Base-by-base conservation (phyloP, 2,888 invertebrate genomes). In the Ichneumoninae sp. region DNA sequence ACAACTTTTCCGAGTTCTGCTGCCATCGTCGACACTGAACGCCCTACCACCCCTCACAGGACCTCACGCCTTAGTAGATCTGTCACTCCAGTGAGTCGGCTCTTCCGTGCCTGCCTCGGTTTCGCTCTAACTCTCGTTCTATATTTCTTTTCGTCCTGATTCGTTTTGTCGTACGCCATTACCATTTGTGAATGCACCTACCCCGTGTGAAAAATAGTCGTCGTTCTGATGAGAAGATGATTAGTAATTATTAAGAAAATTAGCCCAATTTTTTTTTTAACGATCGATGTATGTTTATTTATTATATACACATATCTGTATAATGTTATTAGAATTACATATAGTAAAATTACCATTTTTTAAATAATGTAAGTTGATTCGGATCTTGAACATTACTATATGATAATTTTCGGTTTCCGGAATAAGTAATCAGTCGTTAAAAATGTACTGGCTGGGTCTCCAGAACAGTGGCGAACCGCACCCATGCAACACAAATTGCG, bases 11-110 rank as follows among this genome's bases (percentile, higher is more conserved):
- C 95, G 82, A 94, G 94, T 86, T 94, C 94, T 86, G 94, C 94
- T 66, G 94, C 94, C 88, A 95, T 95, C 90, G 95, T 95, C 89
- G 96, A 96, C 92, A 95, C 95, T 30, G 96, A 96, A 83, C 95
- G 95, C 88, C 95, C 95, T 65, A 93, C 94, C 87, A 95, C 95
- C 40, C 95, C 95, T 89, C 94, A 93, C 83, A 94, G 95, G 88
- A 94, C 93, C 89, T 92, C 94, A 68, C 92, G 94, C 88, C 94
- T 94, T 88, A 94, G 94, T 89, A 92, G 95, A 91, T 93, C 94
- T 77, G 93, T 94, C 87, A 94, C 94, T 86, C 94, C 95, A 87
- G 95, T 95, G 94, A 93, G 93, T 92, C 90, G 89, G 83, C 85
- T 85, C 80, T 82, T 85, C 81, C 83, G 73, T 85, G 82, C 85